Conservation (phyloP, 1,140 invertebrate species). For the Meloidogyne hapla region DNA sequence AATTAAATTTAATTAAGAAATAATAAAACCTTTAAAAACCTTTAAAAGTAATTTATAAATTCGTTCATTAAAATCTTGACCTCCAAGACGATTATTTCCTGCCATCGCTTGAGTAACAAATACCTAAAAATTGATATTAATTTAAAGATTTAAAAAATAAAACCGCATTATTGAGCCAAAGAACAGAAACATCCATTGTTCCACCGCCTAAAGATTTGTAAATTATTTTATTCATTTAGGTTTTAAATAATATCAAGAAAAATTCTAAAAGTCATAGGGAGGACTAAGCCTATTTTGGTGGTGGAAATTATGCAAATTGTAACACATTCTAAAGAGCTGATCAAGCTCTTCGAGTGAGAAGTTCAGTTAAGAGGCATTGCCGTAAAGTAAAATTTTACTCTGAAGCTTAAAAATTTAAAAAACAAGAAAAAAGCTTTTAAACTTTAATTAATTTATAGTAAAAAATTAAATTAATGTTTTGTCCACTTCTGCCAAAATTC, state of each 20-base stretch:
- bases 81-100: slow-evolving; percentile 68
- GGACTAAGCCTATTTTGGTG: no score
- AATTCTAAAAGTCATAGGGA: no score
- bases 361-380: no score
- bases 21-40: not conserved
- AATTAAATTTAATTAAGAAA: not conserved
- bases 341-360: no score
- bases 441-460: no score
- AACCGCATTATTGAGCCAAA: slow-evolving; percentile 66
- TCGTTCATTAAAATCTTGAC: slow-evolving; percentile 68
- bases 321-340: no score
- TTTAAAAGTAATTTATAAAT: slow-evolving; percentile 62
- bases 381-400: no score
- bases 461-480: not conserved
- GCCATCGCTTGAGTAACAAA: slow-evolving; percentile 69
- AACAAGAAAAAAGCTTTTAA: no score
- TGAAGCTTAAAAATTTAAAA: no score
- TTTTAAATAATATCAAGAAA: no score
- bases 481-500: not conserved
- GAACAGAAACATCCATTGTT: slow-evolving; percentile 67
- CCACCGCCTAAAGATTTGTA: slow-evolving; percentile 64
- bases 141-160: not conserved
- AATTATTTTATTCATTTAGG: no score
- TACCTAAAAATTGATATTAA: slow-evolving; percentile 52
- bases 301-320: no score